Evolutionary conservation across 2,113 vertebrate species (phyloP).

Genomic region (Todiramphus saurophagus): DNA sequence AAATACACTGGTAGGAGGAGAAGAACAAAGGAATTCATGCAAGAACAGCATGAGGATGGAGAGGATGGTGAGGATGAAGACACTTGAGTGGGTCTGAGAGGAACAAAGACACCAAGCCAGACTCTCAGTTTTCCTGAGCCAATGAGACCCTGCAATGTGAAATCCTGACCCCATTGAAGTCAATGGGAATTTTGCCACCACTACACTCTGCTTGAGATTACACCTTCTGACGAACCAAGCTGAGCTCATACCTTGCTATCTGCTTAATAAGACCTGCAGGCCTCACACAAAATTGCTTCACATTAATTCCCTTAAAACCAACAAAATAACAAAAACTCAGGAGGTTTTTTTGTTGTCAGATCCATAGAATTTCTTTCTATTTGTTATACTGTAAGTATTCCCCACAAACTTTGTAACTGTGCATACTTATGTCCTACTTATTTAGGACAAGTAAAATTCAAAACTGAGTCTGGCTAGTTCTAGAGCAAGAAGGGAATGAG

Average conservation of each 20-base stretch:
- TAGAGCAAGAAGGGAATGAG: not conserved
- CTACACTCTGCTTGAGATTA: not conserved
- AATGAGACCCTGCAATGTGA: not conserved
- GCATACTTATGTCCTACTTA: not conserved
- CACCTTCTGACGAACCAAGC: not conserved
- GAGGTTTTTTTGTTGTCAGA: not conserved
- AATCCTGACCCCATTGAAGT: not conserved
- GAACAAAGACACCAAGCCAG: not conserved
- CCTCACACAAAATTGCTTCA: not conserved
- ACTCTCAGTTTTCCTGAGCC: not conserved
- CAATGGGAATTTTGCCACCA: not conserved
- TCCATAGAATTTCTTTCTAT: not conserved
- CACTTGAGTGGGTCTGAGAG: fast-evolving
- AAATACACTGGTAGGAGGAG: not conserved
- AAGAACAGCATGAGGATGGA: not conserved
- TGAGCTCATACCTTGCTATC: not conserved
- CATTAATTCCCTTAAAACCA: not conserved
- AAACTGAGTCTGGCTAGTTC: not conserved
- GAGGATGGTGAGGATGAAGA: not conserved
- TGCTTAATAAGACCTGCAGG: not conserved
- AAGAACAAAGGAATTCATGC: not conserved
- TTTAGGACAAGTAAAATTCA: not conserved
- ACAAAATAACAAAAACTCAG: not conserved
- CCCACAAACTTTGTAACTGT: not conserved
- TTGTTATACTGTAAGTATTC: not conserved